Percentiles rank a stretch among this genome's conserved stretches.
Evolutionary conservation across 2,113 vertebrate species (phyloP).

Genomic region (Corythaixoides concolor): DNA sequence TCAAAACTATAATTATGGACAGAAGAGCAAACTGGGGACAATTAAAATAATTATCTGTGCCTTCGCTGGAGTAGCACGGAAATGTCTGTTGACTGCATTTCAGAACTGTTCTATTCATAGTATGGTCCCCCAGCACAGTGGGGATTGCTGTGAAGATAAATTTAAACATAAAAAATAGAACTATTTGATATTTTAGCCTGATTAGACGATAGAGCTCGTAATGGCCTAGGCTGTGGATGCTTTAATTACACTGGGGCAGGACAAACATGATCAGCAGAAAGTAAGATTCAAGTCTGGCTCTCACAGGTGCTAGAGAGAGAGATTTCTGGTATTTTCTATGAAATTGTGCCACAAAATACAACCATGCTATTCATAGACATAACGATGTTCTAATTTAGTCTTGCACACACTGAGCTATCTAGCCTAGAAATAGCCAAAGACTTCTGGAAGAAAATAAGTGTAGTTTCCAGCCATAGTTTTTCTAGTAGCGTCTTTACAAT

Average conservation of each 20-base stretch:
- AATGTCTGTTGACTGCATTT: conserved; percentile 38
- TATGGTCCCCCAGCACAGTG: accelerated
- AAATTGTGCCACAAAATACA: not conserved
- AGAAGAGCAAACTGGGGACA: conserved; percentile 30
- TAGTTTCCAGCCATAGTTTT: not conserved
- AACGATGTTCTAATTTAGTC: not conserved
- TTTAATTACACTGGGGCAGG: not conserved
- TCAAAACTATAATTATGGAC: conserved; percentile 45
- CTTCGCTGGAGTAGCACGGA: conserved; percentile 11
- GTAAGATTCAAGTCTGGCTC: not conserved
- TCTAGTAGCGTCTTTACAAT: not conserved
- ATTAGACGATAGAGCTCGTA: not conserved
- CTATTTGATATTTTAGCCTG: not conserved
- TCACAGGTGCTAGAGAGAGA: not conserved
- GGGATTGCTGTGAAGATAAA: not conserved
- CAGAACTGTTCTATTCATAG: conserved; percentile 26
- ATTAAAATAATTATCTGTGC: conserved; percentile 55
- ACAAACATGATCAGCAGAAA: not conserved
- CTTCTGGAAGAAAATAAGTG: not conserved
- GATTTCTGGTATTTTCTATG: not conserved
- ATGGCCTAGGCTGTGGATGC: not conserved
- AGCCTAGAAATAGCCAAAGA: not conserved
- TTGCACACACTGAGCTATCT: not conserved
- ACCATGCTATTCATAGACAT: not conserved
- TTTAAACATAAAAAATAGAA: not conserved